Evolutionary conservation across 2,797 vertebrate genomes (phyloP).

Genomic region (Thamnophis elegans): DNA sequence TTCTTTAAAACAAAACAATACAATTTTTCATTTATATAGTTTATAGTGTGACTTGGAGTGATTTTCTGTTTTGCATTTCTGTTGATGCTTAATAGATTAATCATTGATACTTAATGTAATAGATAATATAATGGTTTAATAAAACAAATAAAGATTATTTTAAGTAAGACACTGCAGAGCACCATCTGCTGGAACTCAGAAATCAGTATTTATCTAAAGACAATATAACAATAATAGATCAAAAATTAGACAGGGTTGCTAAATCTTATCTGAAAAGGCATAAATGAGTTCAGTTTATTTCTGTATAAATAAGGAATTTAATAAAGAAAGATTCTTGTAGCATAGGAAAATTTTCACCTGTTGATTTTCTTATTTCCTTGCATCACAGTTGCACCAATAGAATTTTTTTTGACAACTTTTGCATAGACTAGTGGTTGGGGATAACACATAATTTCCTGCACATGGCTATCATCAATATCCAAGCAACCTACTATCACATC

Average conservation of each 20-base stretch:
- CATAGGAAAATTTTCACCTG: background rate
- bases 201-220: background rate
- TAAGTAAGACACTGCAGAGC: slow-evolving; percentile 43
- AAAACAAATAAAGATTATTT: background rate
- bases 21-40: background rate
- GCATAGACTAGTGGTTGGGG: background rate
- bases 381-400: background rate
- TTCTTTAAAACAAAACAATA: background rate
- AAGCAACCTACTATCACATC: background rate
- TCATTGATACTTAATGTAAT: background rate
- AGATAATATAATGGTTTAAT: background rate
- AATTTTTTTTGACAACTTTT: background rate
- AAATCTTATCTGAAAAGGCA: background rate
- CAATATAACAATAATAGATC: background rate
- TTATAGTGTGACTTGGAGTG: background rate
- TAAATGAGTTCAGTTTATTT: background rate
- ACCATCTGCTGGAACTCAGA: slow-evolving; percentile 58
- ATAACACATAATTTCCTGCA: background rate
- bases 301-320: background rate
- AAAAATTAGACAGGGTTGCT: background rate
- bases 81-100: background rate
- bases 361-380: background rate
- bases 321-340: background rate
- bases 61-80: background rate
- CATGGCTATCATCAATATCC: background rate